Evolutionary conservation across 2,797 vertebrate genomes (phyloP), one percentile per base, ranked within the genome.

Genomic region (Esox masquinongy): DNA sequence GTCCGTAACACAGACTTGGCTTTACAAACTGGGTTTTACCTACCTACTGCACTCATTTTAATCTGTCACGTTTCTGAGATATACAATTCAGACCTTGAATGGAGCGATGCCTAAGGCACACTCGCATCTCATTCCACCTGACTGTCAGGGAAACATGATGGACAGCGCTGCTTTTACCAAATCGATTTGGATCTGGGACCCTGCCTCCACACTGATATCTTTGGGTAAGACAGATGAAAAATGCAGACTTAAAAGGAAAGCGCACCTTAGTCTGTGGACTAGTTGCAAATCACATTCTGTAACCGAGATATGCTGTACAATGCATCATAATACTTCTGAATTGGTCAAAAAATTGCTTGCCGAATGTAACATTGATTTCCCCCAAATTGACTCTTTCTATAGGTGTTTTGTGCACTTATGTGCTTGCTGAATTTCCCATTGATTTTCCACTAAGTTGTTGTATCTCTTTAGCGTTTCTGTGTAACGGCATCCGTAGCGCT

Each of bases 131-230:
- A 70, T 66, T 61, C 67, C 29, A 15, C 14, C 80, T 79, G 80
- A 78, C 85, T 74, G 73, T 87, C 75, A 72, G 2, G 1, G 15
- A 31, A 51, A 24, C 19, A 36, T 80, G 83, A 80, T 73, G 39
- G 83, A 61, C 75, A 73, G 29, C 2, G 19, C 51, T 51, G 63
- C 70, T 51, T 81, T 84, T 72, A 70, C 77, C 70, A 73, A 43
- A 80, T 76, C 76, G 77, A 80, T 81, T 80, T 43, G 73, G 76
- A 73, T 76, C 15, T 75, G 47, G 24, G 59, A 66, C 64, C 59
- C 11, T 24, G 14, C 71, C 39, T 61, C 77, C 64, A 47, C 79
- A 74, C 63, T 78, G 77, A 17, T 84, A 64, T 76, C 5, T 68
- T 24, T 19, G 36, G 67, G 67, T 19, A 12, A 19, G 67, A 34